A percentile compares a stretch with the other conserved stretches of the same genome.
These are phyloP conservation scores for Barnardius zonarius DNA, from an alignment of 2,113 vertebrate genomes.

Conservation along the genomic window DNA sequence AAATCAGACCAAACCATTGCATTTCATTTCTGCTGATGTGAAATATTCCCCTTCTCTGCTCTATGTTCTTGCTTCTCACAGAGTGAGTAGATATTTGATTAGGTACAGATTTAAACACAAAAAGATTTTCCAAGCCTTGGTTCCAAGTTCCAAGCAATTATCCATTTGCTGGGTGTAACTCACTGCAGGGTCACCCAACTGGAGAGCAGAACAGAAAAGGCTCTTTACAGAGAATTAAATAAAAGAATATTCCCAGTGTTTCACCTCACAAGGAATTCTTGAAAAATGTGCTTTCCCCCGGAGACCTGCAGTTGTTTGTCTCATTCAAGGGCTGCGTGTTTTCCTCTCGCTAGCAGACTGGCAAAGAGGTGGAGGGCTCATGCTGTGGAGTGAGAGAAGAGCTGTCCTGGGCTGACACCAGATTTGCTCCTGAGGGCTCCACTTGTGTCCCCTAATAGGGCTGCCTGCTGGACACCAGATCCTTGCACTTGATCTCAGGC, in stretches of 20 bases:
- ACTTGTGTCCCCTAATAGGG: background rate
- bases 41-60: background rate
- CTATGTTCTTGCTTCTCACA: background rate
- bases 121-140: constrained; percentile 16
- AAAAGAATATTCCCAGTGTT: background rate
- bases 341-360: background rate
- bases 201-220: constrained; percentile 17
- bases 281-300: constrained; percentile 14
- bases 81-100: constrained; percentile 31
- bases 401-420: background rate
- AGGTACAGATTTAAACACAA: constrained; percentile 53
- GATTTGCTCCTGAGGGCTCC: background rate
- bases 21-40: background rate
- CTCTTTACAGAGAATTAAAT: background rate
- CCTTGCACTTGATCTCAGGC: background rate
- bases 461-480: background rate
- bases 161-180: constrained; percentile 42
- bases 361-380: background rate
- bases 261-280: constrained; percentile 43
- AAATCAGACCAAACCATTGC: background rate
- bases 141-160: constrained; percentile 54
- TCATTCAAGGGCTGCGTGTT: background rate
- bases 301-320: background rate
- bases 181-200: constrained; percentile 4
- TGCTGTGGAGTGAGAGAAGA: background rate